A percentile compares a stretch with the other conserved stretches of the same genome.
These are phyloP conservation scores for Maconellicoccus hirsutus DNA, from an alignment of 1,140 invertebrate genomes.

Conservation along the genomic window DNA sequence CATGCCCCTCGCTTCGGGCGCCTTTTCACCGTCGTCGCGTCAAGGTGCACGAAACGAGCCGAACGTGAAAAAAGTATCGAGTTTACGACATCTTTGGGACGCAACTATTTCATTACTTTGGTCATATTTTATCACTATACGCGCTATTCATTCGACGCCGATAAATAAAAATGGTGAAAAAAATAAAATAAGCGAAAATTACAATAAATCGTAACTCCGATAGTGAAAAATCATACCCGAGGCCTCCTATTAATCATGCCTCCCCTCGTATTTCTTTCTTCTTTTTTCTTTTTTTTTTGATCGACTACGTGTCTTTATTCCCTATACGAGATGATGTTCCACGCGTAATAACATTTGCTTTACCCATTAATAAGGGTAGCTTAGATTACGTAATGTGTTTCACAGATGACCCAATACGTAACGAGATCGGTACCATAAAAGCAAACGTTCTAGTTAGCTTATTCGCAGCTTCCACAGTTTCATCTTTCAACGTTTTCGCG, in stretches of 20 bases:
- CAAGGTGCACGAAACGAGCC: too few relatives aligned
- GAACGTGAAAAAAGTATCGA: not conserved
- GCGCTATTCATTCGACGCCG: not conserved
- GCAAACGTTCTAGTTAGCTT: too few relatives aligned
- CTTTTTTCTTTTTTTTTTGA: not conserved
- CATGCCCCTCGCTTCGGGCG: not conserved
- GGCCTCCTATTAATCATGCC: not conserved
- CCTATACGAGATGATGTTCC: not conserved
- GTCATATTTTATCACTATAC: not conserved
- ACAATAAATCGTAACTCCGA: not conserved
- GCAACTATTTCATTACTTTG: not conserved
- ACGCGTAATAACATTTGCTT: conserved; percentile 3
- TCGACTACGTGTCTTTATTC: too few relatives aligned
- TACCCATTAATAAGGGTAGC: not conserved
- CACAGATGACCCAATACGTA: too few relatives aligned
- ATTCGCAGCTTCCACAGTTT: too few relatives aligned
- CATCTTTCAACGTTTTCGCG: too few relatives aligned
- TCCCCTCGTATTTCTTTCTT: not conserved
- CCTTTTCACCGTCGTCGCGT: not conserved
- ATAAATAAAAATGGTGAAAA: not conserved
- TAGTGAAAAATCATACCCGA: not conserved
- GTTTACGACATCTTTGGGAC: not conserved
- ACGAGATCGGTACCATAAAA: too few relatives aligned
- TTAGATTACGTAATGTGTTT: not conserved
- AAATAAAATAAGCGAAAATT: not conserved